Conservation (phyloP, 92 coral and sea anemone genomes). For the Parazoanthus atlanticus region DNA sequence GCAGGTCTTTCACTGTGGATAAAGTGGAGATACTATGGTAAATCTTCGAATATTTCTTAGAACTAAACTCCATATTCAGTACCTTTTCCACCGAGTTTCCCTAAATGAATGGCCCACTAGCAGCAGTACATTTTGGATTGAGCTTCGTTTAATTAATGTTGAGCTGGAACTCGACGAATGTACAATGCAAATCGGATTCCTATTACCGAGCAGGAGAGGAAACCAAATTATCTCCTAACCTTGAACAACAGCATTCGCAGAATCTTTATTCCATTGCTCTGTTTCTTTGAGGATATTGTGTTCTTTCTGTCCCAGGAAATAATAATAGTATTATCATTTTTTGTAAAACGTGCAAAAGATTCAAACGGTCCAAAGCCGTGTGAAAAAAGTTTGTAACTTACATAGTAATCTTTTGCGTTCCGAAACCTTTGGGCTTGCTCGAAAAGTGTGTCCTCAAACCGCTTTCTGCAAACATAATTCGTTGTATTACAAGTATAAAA, state of each 20-base stretch:
- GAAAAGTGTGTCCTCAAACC: slow-evolving; percentile 62
- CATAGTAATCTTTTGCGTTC: slow-evolving; percentile 67
- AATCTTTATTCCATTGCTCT: slow-evolving; percentile 59
- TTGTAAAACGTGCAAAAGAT: background rate
- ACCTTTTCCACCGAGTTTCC: background rate
- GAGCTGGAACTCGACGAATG: background rate
- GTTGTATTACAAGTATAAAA: background rate
- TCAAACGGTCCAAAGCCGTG: background rate
- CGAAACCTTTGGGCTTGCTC: slow-evolving; percentile 73
- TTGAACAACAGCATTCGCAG: slow-evolving; percentile 50
- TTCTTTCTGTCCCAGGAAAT: slow-evolving; percentile 42
- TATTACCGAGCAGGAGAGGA: background rate
- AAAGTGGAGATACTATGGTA: background rate
- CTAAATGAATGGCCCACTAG: background rate
- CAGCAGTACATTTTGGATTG: no score
- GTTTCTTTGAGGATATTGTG: slow-evolving; percentile 69
- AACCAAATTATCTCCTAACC: slow-evolving; percentile 40
- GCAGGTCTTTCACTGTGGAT: slow-evolving; percentile 45
- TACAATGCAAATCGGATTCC: no score
- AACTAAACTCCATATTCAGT: no score
- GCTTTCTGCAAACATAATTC: slow-evolving; percentile 36
- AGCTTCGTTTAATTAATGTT: no score
- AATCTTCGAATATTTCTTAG: no score
- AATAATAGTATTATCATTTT: background rate
- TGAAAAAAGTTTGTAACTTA: slow-evolving; percentile 47